Evolutionary conservation across 2,888 invertebrate genomes (phyloP), one percentile per base, ranked within the genome.

Genomic region (Lasioglossum malachurum): DNA sequence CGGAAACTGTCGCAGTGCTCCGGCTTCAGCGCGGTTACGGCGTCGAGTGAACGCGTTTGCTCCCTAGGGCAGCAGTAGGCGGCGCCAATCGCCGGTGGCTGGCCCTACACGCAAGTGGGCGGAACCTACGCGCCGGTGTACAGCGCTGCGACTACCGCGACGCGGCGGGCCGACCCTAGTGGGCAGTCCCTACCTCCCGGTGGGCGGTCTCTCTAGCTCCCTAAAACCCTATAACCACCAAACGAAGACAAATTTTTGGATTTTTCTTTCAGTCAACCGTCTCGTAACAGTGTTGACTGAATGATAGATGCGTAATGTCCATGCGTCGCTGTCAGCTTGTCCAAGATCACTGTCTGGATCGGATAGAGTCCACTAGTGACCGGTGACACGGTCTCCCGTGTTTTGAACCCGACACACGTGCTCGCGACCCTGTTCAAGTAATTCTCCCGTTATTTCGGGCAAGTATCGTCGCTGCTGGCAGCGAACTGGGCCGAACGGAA

Each of bases 331-430:
- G 64, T 27, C 64, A 31, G 64, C 64, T 64, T 14, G 31, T 64
- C 31, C 31, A 31, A 31, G 3, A 64, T 3, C 31, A 64, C 64
- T 31, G 31, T 64, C 64, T 38, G 23, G 69, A 69, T 35, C 69
- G 69, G 19, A 31, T 19, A 64, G 64, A 12, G 23, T 41, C 12
- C 14, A 2, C 19, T 19, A 12, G 35, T 71, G 71, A 12, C 53
- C 35, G 27, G 35, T 64, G 46, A n/a, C 14, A 12, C 16, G 23
- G 44, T 44, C 64, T 64, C 44, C 4, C 27, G 74, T n/a, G 67
- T 57, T 74, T 49, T 57, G 53, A 57, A 57, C 12, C 69, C 8
- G 27, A n/a, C n/a, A 38, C 83, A 86, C 85, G 85, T 86, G 85
- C 49, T 77, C 23, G 31, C 23, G 10, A n/a, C 53, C 35, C 46